Conservation (phyloP, 2,797 vertebrate species). For the Jordanella pulchra region DNA sequence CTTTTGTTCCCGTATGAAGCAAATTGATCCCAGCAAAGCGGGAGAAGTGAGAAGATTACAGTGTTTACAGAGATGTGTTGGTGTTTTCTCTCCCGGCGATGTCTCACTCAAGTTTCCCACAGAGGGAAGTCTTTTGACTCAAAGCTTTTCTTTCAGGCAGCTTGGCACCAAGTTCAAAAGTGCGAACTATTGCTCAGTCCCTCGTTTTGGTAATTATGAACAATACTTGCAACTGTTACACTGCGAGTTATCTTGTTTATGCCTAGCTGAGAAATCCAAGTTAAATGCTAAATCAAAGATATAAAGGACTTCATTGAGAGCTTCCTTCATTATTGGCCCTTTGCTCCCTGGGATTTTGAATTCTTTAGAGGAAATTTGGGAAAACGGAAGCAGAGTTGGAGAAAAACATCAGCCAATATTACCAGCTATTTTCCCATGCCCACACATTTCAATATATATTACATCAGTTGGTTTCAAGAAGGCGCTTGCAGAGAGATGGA, state of each 20-base stretch:
- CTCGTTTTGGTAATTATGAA: conserved; percentile 43
- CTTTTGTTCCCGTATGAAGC: conserved; percentile 36
- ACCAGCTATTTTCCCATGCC: neutral
- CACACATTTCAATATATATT: conserved; percentile 10
- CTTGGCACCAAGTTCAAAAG: conserved; percentile 13
- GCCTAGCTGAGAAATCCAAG: conserved; percentile 29
- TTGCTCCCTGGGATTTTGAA: conserved; percentile 37
- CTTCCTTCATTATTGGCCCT: conserved; percentile 3
- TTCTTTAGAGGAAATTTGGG: conserved; percentile 46
- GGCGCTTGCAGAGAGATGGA: conserved; percentile 24
- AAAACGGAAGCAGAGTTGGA: conserved; percentile 28
- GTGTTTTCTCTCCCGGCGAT: conserved; percentile 32
- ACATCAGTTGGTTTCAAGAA: conserved; percentile 26
- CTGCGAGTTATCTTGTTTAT: conserved; percentile 16
- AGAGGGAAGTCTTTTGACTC: conserved; percentile 21
- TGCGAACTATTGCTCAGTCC: conserved; percentile 13
- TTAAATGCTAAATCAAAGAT: conserved; percentile 46
- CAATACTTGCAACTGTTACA: conserved; percentile 39
- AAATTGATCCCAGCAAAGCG: conserved; percentile 53
- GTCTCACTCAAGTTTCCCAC: conserved; percentile 28
- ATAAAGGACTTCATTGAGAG: conserved; percentile 52
- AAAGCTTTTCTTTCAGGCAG: conserved; percentile 22
- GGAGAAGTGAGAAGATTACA: conserved; percentile 34
- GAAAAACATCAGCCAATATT: conserved; percentile 19
- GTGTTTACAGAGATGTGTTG: conserved; percentile 46